Base-by-base conservation (phyloP, 2,888 invertebrate species). In the Asteroscopus sphinx region DNA sequence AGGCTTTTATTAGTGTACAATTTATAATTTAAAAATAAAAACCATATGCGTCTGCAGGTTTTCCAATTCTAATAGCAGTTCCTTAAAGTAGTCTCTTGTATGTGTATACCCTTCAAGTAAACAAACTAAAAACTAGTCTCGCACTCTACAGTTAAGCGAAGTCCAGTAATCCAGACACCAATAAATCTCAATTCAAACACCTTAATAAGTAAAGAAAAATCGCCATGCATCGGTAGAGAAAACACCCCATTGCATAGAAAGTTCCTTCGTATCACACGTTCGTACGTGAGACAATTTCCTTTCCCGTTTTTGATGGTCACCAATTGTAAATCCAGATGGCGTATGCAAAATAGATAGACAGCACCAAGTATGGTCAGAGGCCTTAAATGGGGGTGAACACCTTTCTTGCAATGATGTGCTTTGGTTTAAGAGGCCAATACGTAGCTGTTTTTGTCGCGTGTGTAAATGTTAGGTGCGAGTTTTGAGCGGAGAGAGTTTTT, bases 241-340 rank as follows among this genome's bases (percentile, higher is more conserved):
- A 67, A 67, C 65, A 61, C 68, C 67, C 68, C 49, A 61, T 44
- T 37, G 55, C 61, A 53, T 68, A 72, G 68, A 68, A 72, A 68
- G 68, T 55, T 48, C 12, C 28, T 16, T 11, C 51, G 58, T 52
- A 70, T 69, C 66, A 67, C 51, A 69, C 33, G 51, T 47, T 37
- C 60, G 61, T 77, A 80, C 87, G 83, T 87, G 87, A 80, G 86
- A 87, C 89, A 80, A 88, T 90, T 88, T 85, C 80, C 79, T 81
- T 76, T 73, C 60, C 86, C 83, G 75, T 86, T 88, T 87, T 85
- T 83, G 90, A 88, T 80, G 80, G 78, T 79, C 67, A 78, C 80
- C 87, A 87, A 88, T 89, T 88, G 91, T 87, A 83, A 85, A 83
- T 83, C 84, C 73, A 66, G 68, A 63, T 61, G 68, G 78, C 55